phyloP scores from a whole-genome alignment of 92 coral and sea anemone genomes.

The Zoanthus gigantus region DNA sequence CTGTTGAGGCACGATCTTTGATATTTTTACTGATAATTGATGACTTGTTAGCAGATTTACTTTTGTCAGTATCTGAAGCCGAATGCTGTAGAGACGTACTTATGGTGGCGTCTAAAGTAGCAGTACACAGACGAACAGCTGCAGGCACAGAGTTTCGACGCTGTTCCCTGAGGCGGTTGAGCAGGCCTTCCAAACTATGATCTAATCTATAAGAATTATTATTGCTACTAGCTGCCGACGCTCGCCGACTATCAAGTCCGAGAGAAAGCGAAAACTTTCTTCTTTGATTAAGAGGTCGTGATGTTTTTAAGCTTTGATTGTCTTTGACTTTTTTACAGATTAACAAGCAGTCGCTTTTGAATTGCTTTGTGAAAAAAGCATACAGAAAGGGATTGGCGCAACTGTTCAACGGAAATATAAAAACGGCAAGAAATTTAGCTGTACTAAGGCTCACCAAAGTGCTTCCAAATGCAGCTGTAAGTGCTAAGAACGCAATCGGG shows the following conservation, averaged over 20 bases:
- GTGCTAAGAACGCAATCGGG: constrained; percentile 86
- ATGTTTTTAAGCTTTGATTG: constrained; percentile 25
- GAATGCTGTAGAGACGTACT: constrained; percentile 25
- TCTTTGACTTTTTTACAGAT: constrained; percentile 86
- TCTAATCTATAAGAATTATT: constrained; percentile 12
- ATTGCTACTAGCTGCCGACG: constrained; percentile 18
- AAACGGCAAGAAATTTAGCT: constrained; percentile 90
- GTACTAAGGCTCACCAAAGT: constrained; percentile 81
- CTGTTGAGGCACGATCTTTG: constrained; percentile 8
- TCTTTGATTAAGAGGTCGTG: constrained; percentile 14
- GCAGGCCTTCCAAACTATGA: constrained; percentile 31
- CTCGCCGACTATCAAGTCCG: constrained; percentile 15
- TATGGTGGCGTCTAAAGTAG: neutral
- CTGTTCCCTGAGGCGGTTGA: constrained; percentile 22
- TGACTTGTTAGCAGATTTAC: neutral
- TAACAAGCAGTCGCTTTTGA: constrained; percentile 86
- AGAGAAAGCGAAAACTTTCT: constrained; percentile 31
- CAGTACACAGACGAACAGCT: constrained; percentile 34
- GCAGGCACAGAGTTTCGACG: constrained; percentile 67
- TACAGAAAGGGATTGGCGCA: constrained; percentile 96
- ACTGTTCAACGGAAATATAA: constrained; percentile 92
- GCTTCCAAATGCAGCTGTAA: constrained; percentile 91
- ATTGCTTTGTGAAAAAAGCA: constrained; percentile 92
- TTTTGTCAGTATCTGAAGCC: constrained; percentile 26
- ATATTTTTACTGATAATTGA: neutral